Evolutionary conservation across 2,113 vertebrate genomes (phyloP), one percentile per base, ranked within the genome.

Genomic region (Lutjanus erythropterus): DNA sequence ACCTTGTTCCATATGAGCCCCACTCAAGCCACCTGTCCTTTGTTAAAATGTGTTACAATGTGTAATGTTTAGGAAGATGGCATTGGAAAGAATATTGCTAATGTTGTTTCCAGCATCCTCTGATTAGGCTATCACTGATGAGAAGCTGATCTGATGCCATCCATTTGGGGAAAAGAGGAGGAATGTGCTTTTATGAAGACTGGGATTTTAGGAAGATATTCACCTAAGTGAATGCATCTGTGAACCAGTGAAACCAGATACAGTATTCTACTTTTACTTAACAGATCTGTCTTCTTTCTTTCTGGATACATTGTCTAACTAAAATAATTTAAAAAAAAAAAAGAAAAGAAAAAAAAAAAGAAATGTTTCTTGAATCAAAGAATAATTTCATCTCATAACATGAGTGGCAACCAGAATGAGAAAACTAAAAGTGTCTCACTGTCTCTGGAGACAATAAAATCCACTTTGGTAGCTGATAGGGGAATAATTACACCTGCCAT

Each of bases 401-500:
- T 6, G 6, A 35, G 35, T 71, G 41, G 11, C 10, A 47, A 66
- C 56, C 35, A 33, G 3, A 72, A 39, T 25, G 9, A 68, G 39
- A 33, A 71, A 33, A 47, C 46, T 19, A 0, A 68, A 56, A 47
- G 27, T 70, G 33, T 19, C 29, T 33, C 44, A 35, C 19, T 27
- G n/a, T 75, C 67, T 69, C 66, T 55, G 29, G 31, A 78, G 71
- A 67, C 61, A 83, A 71, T 49, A 37, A 72, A 86, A 78, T 49
- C 0, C 0, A 25, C 75, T 75, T 35, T 70, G 62, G 18, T 66
- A 64, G 9, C 47, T 56, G 80, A 83, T 23, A 23, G 52, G 52
- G 62, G 72, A 80, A 78, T 81, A 82, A 90, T 86, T 86, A 76
- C 60, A 83, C 37, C 64, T 79, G 70, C 52, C 52, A 85, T 90